phyloP scores from a whole-genome alignment of 2,797 vertebrate genomes.

The Ataeniobius toweri region DNA sequence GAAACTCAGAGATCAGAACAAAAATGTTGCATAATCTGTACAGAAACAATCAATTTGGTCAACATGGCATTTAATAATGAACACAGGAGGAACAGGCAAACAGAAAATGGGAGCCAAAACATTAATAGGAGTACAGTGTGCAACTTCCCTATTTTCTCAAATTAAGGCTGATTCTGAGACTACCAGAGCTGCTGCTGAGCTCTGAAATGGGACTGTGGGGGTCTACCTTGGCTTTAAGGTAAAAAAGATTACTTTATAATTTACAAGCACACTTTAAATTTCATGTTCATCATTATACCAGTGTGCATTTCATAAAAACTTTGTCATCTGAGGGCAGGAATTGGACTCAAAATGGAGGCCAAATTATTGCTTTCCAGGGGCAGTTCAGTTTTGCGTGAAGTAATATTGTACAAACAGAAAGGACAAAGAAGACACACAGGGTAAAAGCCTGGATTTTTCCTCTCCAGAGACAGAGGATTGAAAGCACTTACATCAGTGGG shows the following conservation, averaged over 20 bases:
- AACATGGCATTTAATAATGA: slow-evolving; percentile 25
- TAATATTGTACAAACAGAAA: slow-evolving; percentile 11
- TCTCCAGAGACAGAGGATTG: slow-evolving; percentile 38
- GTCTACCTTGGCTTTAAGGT: slow-evolving; percentile 2
- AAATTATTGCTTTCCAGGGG: slow-evolving; percentile 29
- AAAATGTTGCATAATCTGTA: not conserved
- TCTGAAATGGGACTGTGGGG: slow-evolving; percentile 8
- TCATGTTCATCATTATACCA: slow-evolving; percentile 4
- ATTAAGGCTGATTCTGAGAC: slow-evolving; percentile 28
- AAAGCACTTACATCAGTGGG: slow-evolving; percentile 34
- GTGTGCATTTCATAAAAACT: slow-evolving; percentile 10
- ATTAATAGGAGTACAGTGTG: slow-evolving; percentile 19
- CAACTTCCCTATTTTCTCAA: slow-evolving; percentile 24
- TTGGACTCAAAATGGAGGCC: slow-evolving; percentile 18
- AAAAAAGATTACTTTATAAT: not conserved
- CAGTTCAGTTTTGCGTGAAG: slow-evolving; percentile 11
- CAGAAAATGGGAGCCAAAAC: not conserved
- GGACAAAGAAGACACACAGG: not conserved
- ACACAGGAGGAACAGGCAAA: not conserved
- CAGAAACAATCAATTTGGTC: slow-evolving; percentile 5
- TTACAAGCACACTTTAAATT: slow-evolving; percentile 20
- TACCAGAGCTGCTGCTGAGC: slow-evolving; percentile 7
- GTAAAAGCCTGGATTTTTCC: slow-evolving; percentile 21
- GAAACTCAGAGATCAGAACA: not conserved
- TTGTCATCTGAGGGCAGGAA: slow-evolving; percentile 12